These are phyloP conservation scores for Danaus chrysippus DNA, from an alignment of 2,888 invertebrate genomes.

Conservation along the genomic window DNA sequence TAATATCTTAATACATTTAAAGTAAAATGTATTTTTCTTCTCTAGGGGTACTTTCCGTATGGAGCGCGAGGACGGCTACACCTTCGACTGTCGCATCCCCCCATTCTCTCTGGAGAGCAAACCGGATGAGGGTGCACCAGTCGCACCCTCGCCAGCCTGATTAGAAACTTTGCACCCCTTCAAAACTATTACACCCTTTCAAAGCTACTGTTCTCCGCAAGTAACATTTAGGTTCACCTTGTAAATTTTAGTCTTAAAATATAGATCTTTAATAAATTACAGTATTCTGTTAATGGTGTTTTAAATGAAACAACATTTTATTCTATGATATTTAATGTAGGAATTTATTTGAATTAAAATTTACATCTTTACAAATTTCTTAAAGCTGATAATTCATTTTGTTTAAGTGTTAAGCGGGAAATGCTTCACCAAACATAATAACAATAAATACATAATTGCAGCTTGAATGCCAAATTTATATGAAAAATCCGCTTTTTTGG, in stretches of 20 bases:
- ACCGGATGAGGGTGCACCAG: slow-evolving; percentile 80
- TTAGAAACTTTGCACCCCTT: background rate
- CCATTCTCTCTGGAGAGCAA: slow-evolving; percentile 98
- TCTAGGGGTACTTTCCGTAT: slow-evolving; percentile 93
- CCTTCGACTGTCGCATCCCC: slow-evolving; percentile 98
- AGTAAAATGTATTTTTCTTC: slow-evolving; percentile 7
- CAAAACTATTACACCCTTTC: background rate
- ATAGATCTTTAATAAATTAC: slow-evolving; percentile 76
- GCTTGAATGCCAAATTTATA: too few relatives aligned
- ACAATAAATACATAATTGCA: too few relatives aligned
- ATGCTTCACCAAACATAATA: too few relatives aligned
- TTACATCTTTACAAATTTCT: slow-evolving; percentile 3
- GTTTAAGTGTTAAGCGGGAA: background rate
- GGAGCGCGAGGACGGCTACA: slow-evolving; percentile 97
- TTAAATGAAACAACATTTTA: slow-evolving; percentile 18
- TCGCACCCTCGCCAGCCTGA: slow-evolving; percentile 60
- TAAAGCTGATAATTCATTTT: slow-evolving; percentile 9
- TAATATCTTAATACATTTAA: background rate
- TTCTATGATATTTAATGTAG: slow-evolving; percentile 12
- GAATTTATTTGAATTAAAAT: background rate
- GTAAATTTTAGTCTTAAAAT: slow-evolving; percentile 37
- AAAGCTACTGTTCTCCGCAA: background rate
- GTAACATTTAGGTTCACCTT: slow-evolving; percentile 28
- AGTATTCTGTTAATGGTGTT: slow-evolving; percentile 63
- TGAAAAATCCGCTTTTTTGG: too few relatives aligned